Conservation (phyloP, 2,113 vertebrate genomes). For the Noctilio leporinus region DNA sequence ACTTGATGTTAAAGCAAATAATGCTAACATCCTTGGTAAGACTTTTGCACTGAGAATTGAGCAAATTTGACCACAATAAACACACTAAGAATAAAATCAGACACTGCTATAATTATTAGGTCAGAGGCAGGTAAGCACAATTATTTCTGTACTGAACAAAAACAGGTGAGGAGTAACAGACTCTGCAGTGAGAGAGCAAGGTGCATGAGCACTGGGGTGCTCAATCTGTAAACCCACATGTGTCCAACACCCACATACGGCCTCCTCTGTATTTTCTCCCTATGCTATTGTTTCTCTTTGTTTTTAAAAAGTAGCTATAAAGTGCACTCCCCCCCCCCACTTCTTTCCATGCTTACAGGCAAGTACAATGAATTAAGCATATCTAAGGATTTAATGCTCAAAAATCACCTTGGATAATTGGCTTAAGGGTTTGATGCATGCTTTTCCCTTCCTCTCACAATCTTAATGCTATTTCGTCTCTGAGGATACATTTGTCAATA, state of each 20-base stretch:
- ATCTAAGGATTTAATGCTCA: constrained; percentile 70
- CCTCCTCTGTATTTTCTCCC: background rate
- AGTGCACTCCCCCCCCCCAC: constrained; percentile 6
- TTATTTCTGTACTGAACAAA: constrained; percentile 61
- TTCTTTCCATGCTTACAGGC: constrained; percentile 68
- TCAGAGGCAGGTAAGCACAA: constrained; percentile 49
- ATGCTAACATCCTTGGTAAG: constrained; percentile 29
- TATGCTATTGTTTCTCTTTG: constrained; percentile 22
- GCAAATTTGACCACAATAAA: constrained; percentile 35
- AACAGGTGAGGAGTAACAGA: constrained; percentile 19
- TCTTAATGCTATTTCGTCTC: constrained; percentile 60
- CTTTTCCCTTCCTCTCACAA: constrained; percentile 53
- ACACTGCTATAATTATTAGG: constrained; percentile 51
- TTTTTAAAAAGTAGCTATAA: constrained; percentile 58
- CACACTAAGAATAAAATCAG: constrained; percentile 63
- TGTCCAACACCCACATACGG: background rate
- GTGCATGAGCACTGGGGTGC: background rate
- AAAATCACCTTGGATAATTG: constrained; percentile 72
- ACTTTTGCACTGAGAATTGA: constrained; percentile 18
- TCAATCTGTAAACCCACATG: background rate
- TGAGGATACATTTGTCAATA: constrained; percentile 56
- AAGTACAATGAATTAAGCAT: constrained; percentile 73
- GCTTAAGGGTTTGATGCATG: constrained; percentile 62
- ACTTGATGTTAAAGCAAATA: constrained; percentile 59
- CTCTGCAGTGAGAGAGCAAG: background rate